A percentile compares a stretch with the other conserved stretches of the same genome.
These are phyloP conservation scores for Tapera naevia DNA, from an alignment of 2,797 vertebrate genomes.

Conservation along the genomic window DNA sequence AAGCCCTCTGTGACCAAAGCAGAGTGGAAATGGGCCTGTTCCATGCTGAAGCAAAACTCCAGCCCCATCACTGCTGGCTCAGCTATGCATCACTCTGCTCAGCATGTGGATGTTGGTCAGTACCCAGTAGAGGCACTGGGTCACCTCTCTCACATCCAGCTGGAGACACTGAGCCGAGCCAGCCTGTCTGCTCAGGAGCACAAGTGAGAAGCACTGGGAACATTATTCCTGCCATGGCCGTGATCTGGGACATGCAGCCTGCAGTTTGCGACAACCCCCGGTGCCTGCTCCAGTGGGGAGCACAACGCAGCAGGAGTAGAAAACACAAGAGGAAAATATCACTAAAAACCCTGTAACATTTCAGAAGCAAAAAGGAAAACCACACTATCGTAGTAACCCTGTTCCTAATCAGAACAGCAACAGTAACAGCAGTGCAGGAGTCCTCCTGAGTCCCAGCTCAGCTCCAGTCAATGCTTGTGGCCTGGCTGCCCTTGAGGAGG, in stretches of 20 bases:
- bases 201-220: not conserved
- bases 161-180: not conserved
- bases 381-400: not conserved
- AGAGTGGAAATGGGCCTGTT: not conserved
- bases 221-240: not conserved
- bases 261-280: not conserved
- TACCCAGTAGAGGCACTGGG: too few relatives aligned
- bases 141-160: not conserved
- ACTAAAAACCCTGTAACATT: constrained; percentile 7
- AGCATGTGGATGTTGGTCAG: too few relatives aligned
- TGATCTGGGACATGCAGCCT: not conserved
- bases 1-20: not conserved
- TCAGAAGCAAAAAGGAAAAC: not conserved
- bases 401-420: not conserved
- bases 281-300: not conserved
- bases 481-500: not conserved
- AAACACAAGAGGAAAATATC: not conserved
- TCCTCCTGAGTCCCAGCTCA: not conserved
- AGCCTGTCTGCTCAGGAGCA: not conserved
- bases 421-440: not conserved
- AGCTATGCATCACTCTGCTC: not conserved
- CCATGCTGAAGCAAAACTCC: not conserved
- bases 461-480: not conserved
- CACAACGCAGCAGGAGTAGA: not conserved
- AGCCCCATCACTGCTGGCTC: not conserved